phyloP scores from a whole-genome alignment of 2,113 vertebrate species.

The Spilogale gracilis region DNA sequence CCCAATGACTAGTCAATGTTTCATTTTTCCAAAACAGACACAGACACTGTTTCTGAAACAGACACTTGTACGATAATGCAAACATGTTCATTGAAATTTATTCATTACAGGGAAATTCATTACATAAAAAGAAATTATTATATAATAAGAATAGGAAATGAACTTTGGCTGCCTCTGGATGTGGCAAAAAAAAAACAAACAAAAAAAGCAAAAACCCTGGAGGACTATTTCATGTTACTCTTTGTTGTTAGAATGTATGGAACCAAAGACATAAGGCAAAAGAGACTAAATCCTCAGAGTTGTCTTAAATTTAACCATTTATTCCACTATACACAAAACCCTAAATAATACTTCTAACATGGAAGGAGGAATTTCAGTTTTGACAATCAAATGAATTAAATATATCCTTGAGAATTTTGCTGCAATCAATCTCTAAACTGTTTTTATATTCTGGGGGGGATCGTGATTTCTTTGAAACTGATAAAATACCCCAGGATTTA shows the following conservation, averaged over 20 bases:
- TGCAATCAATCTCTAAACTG: not conserved
- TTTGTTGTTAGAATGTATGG: constrained; percentile 18
- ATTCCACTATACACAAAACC: not conserved
- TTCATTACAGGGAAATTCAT: not conserved
- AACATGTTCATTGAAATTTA: constrained; percentile 32
- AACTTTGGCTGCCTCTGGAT: not conserved
- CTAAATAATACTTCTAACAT: not conserved
- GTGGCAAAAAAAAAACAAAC: not conserved
- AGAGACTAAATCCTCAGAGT: not conserved
- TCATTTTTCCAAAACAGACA: constrained; percentile 11
- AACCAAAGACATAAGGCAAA: constrained; percentile 47
- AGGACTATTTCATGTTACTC: not conserved
- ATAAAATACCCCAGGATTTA: not conserved
- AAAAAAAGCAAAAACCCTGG: not conserved
- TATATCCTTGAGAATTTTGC: not conserved
- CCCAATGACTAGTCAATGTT: not conserved
- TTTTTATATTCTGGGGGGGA: not conserved
- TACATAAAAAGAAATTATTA: not conserved
- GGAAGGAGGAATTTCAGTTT: constrained; percentile 12
- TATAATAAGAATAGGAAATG: not conserved
- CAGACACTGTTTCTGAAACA: too few relatives aligned
- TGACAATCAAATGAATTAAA: constrained; percentile 13
- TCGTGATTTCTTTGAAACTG: not conserved
- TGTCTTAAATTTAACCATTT: constrained; percentile 38
- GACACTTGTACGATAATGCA: not conserved